Percentiles rank a stretch among this genome's conserved stretches.
Evolutionary conservation across 2,888 invertebrate genomes (phyloP).

Genomic region (Leuctra nigra): DNA sequence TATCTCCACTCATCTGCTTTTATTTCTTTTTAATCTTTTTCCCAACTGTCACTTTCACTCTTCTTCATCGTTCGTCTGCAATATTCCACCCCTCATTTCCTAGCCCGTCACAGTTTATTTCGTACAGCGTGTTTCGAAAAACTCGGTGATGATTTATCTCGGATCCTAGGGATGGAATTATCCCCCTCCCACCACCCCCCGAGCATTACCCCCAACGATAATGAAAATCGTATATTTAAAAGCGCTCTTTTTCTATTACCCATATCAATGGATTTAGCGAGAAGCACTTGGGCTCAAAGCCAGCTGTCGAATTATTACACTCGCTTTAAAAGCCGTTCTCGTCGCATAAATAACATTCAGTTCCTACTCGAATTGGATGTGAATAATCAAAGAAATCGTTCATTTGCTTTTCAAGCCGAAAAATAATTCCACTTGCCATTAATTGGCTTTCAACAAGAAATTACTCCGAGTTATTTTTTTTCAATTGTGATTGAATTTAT

Average conservation of each 20-base stretch:
- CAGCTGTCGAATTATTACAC: conserved; percentile 2
- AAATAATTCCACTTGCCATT: too few species aligned
- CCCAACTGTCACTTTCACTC: background rate
- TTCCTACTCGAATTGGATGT: too few species aligned
- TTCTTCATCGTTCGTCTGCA: background rate
- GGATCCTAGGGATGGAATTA: too few species aligned
- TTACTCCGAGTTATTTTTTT: too few species aligned
- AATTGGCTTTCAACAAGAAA: too few species aligned
- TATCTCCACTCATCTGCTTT: too few species aligned
- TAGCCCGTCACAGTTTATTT: background rate
- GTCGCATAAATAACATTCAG: background rate
- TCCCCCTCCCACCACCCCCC: background rate
- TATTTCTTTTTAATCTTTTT: conserved; percentile 6
- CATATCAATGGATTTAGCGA: conserved; percentile 4
- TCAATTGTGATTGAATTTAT: too few species aligned
- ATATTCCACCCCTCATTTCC: background rate
- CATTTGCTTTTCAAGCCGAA: too few species aligned
- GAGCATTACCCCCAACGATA: background rate
- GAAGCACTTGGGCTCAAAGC: conserved; percentile 1
- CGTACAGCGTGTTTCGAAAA: background rate
- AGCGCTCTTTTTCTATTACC: background rate
- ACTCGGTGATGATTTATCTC: background rate
- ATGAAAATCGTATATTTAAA: conserved; percentile 7
- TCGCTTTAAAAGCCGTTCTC: background rate
- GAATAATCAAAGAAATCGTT: too few species aligned